A percentile compares a stretch with the other conserved stretches of the same genome.
These are phyloP conservation scores for Sebastes vulpes DNA, from an alignment of 2,797 vertebrate genomes.

Conservation along the genomic window DNA sequence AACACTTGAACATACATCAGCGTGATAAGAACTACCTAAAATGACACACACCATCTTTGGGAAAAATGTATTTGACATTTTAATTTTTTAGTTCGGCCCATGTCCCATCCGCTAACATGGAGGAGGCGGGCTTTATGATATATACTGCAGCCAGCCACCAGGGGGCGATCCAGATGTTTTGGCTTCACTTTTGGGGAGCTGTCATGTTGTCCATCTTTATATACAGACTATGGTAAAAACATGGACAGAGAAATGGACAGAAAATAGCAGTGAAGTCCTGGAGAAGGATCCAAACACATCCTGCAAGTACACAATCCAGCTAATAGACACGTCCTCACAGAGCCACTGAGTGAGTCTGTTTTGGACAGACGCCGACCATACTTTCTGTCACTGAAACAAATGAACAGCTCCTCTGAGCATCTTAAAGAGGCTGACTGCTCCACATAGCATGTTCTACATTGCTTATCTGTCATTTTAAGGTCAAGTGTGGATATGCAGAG, in stretches of 20 bases:
- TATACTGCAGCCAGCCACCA: no score
- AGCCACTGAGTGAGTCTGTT: neutral
- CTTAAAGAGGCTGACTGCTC: slow-evolving; percentile 3
- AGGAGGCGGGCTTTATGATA: fast-evolving
- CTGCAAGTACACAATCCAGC: neutral
- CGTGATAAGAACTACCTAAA: no score
- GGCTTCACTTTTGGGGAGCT: no score
- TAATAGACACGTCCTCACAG: neutral
- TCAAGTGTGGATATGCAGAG: neutral
- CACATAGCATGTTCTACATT: neutral
- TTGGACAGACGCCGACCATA: neutral
- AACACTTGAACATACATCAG: no score
- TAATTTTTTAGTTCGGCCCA: no score
- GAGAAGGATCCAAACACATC: neutral
- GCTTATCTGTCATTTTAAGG: slow-evolving; percentile 18
- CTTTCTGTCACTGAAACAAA: slow-evolving; percentile 12
- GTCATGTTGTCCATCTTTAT: no score
- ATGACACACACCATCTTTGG: no score
- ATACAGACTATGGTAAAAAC: no score
- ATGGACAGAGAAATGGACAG: neutral
- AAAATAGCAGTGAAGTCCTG: neutral
- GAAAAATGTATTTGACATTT: no score
- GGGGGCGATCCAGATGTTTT: no score
- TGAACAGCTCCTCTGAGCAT: slow-evolving; percentile 13
- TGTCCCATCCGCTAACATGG: no score